Percentiles rank a stretch among this genome's conserved stretches.
These are phyloP conservation scores for Aurelia sp. DNA, from an alignment of 30 jellyfish, hydroid and myxozoan species.

Conservation along the genomic window DNA sequence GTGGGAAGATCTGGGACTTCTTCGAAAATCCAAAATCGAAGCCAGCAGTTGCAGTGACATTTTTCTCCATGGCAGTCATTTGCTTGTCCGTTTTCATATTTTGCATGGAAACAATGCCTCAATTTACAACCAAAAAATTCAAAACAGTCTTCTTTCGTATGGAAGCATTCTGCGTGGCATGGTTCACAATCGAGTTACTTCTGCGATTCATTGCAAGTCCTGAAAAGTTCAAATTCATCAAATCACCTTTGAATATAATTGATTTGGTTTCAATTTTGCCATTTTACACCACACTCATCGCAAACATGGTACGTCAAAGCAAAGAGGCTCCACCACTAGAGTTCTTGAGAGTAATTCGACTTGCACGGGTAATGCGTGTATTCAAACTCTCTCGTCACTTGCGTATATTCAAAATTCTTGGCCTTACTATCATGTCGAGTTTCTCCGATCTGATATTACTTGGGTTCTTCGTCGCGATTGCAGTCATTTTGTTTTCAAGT, in stretches of 20 bases:
- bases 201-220: slow-evolving; percentile 68
- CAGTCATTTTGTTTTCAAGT: slow-evolving; percentile 68
- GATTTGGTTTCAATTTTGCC: slow-evolving; percentile 74
- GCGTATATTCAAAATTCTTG: slow-evolving; percentile 64
- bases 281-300: slow-evolving; percentile 44
- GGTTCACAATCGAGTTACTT: slow-evolving; percentile 77
- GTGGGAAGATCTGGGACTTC: slow-evolving; percentile 61
- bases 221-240: slow-evolving; percentile 39
- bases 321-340: slow-evolving; percentile 37
- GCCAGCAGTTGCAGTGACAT: slow-evolving; percentile 52
- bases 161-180: slow-evolving; percentile 63
- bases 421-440: slow-evolving; percentile 68
- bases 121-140: background rate
- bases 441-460: slow-evolving; percentile 53
- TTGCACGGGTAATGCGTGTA: slow-evolving; percentile 73
- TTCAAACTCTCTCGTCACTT: slow-evolving; percentile 77
- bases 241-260: slow-evolving; percentile 56
- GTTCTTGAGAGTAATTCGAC: slow-evolving; percentile 53
- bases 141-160: slow-evolving; percentile 5
- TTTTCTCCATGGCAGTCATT: slow-evolving; percentile 71
- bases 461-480: slow-evolving; percentile 57
- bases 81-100: slow-evolving; percentile 45
- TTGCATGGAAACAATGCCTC: slow-evolving; percentile 79
- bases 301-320: slow-evolving; percentile 3
- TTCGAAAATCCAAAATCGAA: slow-evolving; percentile 73